Conservation (phyloP, 2,113 vertebrate genomes). For the Catharus fuscescens region DNA sequence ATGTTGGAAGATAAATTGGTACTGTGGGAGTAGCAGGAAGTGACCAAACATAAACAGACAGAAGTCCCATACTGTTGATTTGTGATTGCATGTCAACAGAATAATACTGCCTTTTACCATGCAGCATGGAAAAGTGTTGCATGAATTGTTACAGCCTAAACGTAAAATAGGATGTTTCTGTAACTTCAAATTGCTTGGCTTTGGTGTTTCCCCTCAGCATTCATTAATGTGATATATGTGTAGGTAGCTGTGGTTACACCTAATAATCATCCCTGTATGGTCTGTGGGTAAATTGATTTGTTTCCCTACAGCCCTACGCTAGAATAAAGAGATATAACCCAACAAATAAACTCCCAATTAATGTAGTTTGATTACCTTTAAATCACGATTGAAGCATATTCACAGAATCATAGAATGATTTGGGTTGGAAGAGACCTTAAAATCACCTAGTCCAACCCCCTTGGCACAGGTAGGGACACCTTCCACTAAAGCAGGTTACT, state of each 20-base stretch:
- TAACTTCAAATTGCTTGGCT: neutral
- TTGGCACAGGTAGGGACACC: neutral
- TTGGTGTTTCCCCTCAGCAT: neutral
- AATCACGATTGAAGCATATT: neutral
- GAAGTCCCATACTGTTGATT: neutral
- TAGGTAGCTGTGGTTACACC: neutral
- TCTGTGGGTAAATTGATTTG: neutral
- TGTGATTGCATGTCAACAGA: neutral
- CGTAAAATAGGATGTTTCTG: neutral
- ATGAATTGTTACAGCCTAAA: neutral
- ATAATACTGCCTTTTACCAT: neutral
- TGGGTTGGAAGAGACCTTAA: neutral
- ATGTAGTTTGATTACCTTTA: neutral
- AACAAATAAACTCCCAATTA: neutral
- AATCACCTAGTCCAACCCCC: neutral
- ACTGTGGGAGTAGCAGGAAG: neutral
- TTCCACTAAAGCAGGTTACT: neutral
- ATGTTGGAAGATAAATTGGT: neutral
- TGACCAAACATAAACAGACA: neutral
- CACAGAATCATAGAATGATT: neutral
- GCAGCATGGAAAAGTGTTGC: neutral
- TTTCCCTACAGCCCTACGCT: neutral
- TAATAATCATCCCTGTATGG: neutral
- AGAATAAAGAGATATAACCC: neutral
- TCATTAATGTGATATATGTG: neutral